These are phyloP conservation scores for Parambassis ranga DNA, from an alignment of 2,797 vertebrate genomes.

Conservation along the genomic window DNA sequence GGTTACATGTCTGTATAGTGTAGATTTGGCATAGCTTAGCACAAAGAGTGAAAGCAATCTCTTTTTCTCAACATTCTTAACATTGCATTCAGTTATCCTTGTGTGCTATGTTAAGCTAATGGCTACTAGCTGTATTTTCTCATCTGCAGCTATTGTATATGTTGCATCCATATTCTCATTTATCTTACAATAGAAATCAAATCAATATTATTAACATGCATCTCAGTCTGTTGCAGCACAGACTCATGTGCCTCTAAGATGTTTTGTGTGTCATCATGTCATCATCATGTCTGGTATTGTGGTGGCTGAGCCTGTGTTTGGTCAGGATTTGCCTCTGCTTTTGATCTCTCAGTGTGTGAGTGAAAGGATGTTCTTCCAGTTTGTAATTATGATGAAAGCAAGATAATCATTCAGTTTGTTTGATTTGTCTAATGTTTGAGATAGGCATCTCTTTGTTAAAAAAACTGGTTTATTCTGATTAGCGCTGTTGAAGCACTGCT, in stretches of 20 bases:
- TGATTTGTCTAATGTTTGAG: constrained; percentile 45
- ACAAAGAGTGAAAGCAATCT: not conserved
- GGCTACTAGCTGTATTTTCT: no score
- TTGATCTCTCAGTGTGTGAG: constrained; percentile 29
- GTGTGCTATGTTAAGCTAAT: no score
- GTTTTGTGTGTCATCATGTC: not conserved
- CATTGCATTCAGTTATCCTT: no score
- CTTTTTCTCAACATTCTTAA: no score
- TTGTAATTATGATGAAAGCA: constrained; percentile 30
- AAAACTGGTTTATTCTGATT: constrained; percentile 33
- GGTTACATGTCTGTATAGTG: no score
- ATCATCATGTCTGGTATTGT: constrained; percentile 21
- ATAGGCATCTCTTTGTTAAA: constrained; percentile 54
- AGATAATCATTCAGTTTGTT: constrained; percentile 35
- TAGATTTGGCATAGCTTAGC: not conserved
- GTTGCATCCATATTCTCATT: no score
- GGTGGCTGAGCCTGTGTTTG: constrained; percentile 24
- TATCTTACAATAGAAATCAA: no score
- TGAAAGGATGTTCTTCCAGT: constrained; percentile 21
- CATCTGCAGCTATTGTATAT: no score
- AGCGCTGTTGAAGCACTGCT: constrained; percentile 9
- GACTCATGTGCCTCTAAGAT: not conserved
- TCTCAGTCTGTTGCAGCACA: not conserved
- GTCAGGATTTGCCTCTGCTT: constrained; percentile 26
- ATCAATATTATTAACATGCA: no score